phyloP scores from a whole-genome alignment of 2,113 vertebrate genomes.

The Oreochromis aureus region DNA sequence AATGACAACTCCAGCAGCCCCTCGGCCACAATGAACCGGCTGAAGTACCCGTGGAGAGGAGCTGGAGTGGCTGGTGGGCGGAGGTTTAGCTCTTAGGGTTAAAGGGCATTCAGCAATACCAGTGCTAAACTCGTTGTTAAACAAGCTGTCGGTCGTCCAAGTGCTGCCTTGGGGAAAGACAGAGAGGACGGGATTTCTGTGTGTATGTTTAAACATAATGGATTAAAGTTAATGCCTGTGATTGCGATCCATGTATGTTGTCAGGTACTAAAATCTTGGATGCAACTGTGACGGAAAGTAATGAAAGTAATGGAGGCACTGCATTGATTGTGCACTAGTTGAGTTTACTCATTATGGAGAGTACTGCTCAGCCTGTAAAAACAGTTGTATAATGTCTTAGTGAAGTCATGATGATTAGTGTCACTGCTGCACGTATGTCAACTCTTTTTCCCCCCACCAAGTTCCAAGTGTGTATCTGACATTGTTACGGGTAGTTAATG shows the following conservation, averaged over 20 bases:
- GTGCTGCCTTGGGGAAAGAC: neutral
- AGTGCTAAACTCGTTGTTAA: neutral
- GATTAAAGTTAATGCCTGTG: neutral
- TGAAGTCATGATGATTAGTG: neutral
- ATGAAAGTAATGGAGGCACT: neutral
- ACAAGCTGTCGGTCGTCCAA: neutral
- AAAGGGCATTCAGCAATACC: constrained; percentile 13
- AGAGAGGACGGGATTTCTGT: neutral
- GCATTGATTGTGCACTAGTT: neutral
- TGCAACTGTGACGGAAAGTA: neutral
- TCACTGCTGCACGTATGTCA: neutral
- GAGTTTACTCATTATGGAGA: neutral
- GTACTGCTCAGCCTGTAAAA: neutral
- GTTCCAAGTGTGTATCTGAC: neutral
- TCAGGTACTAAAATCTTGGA: neutral
- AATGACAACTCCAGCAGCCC: constrained; percentile 49
- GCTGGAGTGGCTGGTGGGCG: constrained; percentile 27
- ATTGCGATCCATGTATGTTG: neutral
- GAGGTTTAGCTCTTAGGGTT: constrained; percentile 34
- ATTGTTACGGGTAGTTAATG: neutral
- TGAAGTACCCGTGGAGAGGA: constrained; percentile 40
- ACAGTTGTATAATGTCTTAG: neutral
- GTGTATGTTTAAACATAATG: neutral
- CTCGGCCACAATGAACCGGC: constrained; percentile 2
- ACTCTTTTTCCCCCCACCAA: neutral